Base-by-base conservation (phyloP, 92 coral and sea anemone species). In the Porites lobata region DNA sequence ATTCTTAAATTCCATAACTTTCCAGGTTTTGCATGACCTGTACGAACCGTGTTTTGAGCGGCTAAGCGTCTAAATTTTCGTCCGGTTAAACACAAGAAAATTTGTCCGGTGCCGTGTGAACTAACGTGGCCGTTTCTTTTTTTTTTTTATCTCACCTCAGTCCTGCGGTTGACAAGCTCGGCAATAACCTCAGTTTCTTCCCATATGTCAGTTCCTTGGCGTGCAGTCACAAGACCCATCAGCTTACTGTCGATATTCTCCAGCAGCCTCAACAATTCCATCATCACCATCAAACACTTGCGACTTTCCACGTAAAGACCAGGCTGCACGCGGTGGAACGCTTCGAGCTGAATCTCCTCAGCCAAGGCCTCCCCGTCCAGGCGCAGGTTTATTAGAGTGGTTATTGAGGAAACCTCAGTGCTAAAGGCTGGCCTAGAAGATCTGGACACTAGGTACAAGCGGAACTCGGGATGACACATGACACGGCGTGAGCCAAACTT, bases 181-280 rank as follows among this genome's bases (percentile, higher is more conserved):
- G 99, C 99, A 63, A 96, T 96, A 22, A 95, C 92, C 72, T 95
- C 97, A 54, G 99, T 95, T 89, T 96, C 98, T 29, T 96, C 96
- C 99, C 99, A 96, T 78, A 96, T 94, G 75, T 96, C 94, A 3
- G 97, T 96, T 9, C 99, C 99, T 70, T 94, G 96, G 15, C 95
- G 89, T 19, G 93, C 85, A 73, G 94, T 92, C 63, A 96, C 91
- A 57, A 93, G 85, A 10, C 86, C 89, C 90, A 96, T 92, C 86
- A 96, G 88, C 89, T 95, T 96, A 43, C 87, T 68, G 72, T 96
- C 99, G 54, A 95, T 87, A 77, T 94, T 96, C 83, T 93, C 99
- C 77, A 96, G 84, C 43, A 96, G 88, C 82, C 91, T 92, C 80
- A 96, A 88, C 61, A 86, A 85, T 69, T 96, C 96, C 90, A 95